Conservation (phyloP, 2,113 vertebrate species). For the Platanista minor region DNA sequence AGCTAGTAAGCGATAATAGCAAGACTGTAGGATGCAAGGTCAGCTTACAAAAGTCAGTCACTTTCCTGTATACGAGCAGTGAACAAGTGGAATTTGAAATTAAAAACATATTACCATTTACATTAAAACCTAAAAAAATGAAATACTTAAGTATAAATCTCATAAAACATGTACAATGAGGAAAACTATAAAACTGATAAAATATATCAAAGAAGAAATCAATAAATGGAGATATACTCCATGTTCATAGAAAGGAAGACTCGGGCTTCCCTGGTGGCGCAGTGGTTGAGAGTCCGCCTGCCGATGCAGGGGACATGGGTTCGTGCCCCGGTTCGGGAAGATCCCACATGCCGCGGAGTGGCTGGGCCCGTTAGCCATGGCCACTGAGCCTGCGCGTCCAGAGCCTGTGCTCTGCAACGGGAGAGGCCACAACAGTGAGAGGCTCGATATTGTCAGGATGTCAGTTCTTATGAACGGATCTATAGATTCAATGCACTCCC, state of each 20-base stretch:
- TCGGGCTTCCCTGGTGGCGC: too few relatives aligned
- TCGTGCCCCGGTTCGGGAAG: too few relatives aligned
- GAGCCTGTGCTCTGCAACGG: too few relatives aligned
- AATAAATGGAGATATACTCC: neutral
- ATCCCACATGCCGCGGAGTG: too few relatives aligned
- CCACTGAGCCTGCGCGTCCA: too few relatives aligned
- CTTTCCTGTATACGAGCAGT: neutral
- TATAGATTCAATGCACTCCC: neutral
- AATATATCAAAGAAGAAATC: neutral
- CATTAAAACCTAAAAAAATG: neutral
- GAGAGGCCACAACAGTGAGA: too few relatives aligned
- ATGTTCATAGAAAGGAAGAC: neutral
- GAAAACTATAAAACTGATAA: neutral
- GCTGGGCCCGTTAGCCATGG: too few relatives aligned
- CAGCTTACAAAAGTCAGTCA: neutral
- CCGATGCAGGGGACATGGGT: too few relatives aligned
- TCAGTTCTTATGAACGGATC: neutral
- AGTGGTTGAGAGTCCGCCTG: too few relatives aligned
- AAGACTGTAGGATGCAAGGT: neutral
- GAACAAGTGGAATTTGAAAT: neutral
- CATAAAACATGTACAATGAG: neutral
- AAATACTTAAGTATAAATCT: neutral
- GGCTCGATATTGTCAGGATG: neutral
- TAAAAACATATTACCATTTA: neutral
- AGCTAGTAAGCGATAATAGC: neutral